Percentiles rank a stretch among this genome's conserved stretches.
Evolutionary conservation across 2,797 vertebrate species (phyloP).

Genomic region (Malurus leucopterus): DNA sequence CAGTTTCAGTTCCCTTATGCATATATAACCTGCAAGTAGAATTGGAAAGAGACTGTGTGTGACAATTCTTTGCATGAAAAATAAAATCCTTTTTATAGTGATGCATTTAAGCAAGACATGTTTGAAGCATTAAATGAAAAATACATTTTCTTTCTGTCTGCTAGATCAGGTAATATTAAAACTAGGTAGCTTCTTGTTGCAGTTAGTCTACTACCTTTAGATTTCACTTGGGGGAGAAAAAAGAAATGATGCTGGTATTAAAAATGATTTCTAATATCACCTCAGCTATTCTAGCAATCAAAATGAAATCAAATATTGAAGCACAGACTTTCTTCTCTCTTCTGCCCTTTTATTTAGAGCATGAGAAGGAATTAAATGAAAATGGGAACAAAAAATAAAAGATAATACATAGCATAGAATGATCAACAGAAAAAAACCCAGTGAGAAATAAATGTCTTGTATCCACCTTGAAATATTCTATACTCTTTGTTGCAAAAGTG

Average conservation of each 20-base stretch:
- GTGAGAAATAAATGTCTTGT: neutral
- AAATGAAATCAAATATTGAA: neutral
- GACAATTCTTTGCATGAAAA: neutral
- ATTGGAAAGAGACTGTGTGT: neutral
- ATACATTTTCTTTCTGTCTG: neutral
- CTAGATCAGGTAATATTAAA: neutral
- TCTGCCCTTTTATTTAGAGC: neutral
- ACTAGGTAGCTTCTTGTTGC: neutral
- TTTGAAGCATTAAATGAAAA: neutral
- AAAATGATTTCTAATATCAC: neutral
- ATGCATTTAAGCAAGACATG: neutral
- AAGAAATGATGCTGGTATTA: neutral
- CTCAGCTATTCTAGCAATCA: neutral
- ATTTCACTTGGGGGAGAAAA: accelerated
- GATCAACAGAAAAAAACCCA: neutral
- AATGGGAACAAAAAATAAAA: neutral
- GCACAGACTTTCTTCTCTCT: neutral
- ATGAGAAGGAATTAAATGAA: neutral
- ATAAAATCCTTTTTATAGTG: neutral
- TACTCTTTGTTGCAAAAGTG: neutral
- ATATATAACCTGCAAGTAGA: neutral
- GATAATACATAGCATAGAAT: neutral
- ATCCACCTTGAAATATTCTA: neutral
- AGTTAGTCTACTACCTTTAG: neutral
- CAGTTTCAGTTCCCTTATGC: neutral